phyloP scores from a whole-genome alignment of 2,797 vertebrate genomes.

The Channa striata region DNA sequence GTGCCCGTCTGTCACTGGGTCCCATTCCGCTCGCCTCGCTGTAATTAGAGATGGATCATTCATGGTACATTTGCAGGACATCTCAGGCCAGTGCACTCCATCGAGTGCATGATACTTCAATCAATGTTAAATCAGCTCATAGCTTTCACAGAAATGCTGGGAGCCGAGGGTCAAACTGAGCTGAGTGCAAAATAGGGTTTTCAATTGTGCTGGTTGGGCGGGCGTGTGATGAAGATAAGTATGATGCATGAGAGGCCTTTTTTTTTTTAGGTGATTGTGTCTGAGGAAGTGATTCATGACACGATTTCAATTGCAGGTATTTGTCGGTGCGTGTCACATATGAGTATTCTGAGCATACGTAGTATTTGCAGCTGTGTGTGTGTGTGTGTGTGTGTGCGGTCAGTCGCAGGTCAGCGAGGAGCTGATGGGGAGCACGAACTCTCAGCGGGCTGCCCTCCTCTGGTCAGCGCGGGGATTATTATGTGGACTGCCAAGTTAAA shows the following conservation, averaged over 20 bases:
- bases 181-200: conserved; percentile 4
- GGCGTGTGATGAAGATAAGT: neutral
- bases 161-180: conserved; percentile 10
- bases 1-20: conserved; percentile 7
- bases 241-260: neutral
- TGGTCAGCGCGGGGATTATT: conserved; percentile 21
- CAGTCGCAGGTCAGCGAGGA: conserved; percentile 12
- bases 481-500: neutral
- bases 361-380: neutral
- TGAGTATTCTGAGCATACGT: conserved; percentile 1
- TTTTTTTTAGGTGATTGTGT: neutral
- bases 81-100: conserved; percentile 14
- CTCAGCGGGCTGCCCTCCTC: conserved; percentile 32
- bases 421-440: conserved; percentile 47
- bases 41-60: conserved; percentile 24
- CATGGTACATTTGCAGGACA: conserved; percentile 12
- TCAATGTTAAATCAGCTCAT: conserved; percentile 41
- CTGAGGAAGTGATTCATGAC: neutral
- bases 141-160: conserved; percentile 8
- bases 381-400: conserved; percentile 21
- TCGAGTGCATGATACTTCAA: conserved; percentile 23
- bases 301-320: conserved; percentile 8
- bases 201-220: conserved; percentile 14
- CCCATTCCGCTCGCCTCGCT: neutral
- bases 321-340: neutral